Percentiles rank a stretch among this genome's conserved stretches.
Conservation (phyloP, 2,797 vertebrate species). For the Lophotriccus pileatus region DNA sequence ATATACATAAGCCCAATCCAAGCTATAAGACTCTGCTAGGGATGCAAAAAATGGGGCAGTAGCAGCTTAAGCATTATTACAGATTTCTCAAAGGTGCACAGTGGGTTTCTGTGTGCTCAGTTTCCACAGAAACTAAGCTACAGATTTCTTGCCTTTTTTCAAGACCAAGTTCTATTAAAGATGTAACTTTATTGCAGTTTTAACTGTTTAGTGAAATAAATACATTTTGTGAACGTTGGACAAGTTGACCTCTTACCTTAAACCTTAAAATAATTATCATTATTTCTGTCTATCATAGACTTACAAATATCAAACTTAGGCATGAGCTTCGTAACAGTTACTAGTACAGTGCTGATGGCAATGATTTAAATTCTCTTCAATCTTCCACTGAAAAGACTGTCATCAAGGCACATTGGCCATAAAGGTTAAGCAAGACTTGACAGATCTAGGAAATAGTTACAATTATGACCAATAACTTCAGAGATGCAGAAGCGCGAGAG, state of each 20-base stretch:
- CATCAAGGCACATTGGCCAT: slow-evolving; percentile 2
- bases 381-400: background rate
- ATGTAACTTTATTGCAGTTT: background rate
- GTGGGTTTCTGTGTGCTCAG: background rate
- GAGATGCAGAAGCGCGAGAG: background rate
- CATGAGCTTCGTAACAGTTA: background rate
- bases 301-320: background rate
- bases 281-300: background rate
- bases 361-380: background rate
- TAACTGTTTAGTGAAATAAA: background rate
- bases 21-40: background rate
- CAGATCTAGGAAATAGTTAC: slow-evolving; percentile 22
- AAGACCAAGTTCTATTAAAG: background rate
- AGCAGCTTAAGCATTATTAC: slow-evolving; percentile 8
- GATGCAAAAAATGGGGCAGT: background rate
- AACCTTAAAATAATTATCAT: background rate
- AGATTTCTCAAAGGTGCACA: background rate
- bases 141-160: background rate
- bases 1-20: background rate
- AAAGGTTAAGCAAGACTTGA: slow-evolving; percentile 7
- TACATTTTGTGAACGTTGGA: background rate
- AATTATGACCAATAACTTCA: slow-evolving; percentile 13
- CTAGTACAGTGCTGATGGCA: background rate
- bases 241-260: background rate
- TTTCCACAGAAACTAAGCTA: slow-evolving; percentile 43